Evolutionary conservation across 53 echinoderm and acorn worm species (phyloP).

Genomic region (Henricia sp.): DNA sequence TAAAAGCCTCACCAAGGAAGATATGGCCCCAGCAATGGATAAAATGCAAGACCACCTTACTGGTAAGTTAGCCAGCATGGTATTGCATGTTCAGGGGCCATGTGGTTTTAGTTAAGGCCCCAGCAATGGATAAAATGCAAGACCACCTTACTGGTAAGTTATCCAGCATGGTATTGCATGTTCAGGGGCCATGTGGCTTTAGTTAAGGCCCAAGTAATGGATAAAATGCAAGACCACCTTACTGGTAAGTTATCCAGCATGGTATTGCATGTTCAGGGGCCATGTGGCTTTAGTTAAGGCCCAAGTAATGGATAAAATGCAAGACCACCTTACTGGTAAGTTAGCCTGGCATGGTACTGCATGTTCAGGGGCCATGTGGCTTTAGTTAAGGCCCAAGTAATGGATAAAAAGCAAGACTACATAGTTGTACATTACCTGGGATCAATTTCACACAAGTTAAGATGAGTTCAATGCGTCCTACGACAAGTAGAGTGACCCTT

Average conservation of each 20-base stretch:
- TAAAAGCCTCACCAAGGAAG: conserved; percentile 89
- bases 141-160: conserved; percentile 87
- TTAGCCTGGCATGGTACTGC: not conserved
- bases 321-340: conserved; percentile 1
- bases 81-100: conserved; percentile 87
- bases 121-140: conserved; percentile 85
- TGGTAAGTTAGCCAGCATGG: conserved; percentile 57
- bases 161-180: conserved; percentile 71
- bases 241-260: not conserved
- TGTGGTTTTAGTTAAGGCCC: conserved; percentile 81
- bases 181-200: conserved; percentile 86
- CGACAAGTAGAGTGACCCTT: too few relatives aligned
- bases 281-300: too few relatives aligned
- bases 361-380: not conserved
- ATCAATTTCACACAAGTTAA: too few relatives aligned
- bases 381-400: not conserved
- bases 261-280: not conserved
- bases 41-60: conserved; percentile 98
- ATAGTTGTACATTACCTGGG: too few relatives aligned
- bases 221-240: conserved; percentile 80
- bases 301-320: conserved; percentile 1
- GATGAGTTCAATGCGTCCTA: too few relatives aligned
- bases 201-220: conserved; percentile 73
- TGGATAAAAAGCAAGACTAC: conserved; percentile 1
- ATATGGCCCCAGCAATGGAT: conserved; percentile 87